These are phyloP conservation scores for Oostethus manadensis DNA, from an alignment of 2,113 vertebrate species.

Conservation along the genomic window DNA sequence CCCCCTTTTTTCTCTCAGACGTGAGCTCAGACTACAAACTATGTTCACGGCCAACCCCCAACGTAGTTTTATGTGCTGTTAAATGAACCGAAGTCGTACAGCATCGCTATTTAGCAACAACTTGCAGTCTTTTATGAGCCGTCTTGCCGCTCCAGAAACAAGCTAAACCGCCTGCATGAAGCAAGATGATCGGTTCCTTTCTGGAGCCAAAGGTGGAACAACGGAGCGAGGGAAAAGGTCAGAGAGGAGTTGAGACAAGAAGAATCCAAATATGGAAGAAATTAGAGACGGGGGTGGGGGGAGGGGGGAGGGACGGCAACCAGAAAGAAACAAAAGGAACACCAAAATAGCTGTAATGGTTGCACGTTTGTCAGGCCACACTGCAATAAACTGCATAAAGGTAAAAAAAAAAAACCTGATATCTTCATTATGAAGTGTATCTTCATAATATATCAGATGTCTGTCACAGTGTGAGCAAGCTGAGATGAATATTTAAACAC, in stretches of 20 bases:
- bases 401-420: background rate
- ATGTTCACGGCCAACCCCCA: conserved; percentile 42
- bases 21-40: conserved; percentile 52
- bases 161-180: conserved; percentile 18
- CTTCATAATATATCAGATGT: too few species aligned
- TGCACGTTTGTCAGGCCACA: conserved; percentile 17
- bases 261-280: conserved; percentile 51
- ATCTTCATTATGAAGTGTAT: too few species aligned
- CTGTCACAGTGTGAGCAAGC: too few species aligned
- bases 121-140: background rate
- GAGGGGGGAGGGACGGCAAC: conserved; percentile 11
- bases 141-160: conserved; percentile 1
- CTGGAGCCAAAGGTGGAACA: conserved; percentile 2
- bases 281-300: conserved; percentile 20
- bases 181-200: conserved; percentile 31
- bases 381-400: background rate
- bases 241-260: conserved; percentile 20
- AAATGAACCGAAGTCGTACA: conserved; percentile 39
- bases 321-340: conserved; percentile 29
- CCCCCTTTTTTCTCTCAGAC: conserved; percentile 39
- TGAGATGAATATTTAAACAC: too few species aligned
- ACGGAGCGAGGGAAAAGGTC: conserved; percentile 11
- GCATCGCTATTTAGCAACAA: background rate
- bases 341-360: conserved; percentile 24
- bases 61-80: conserved; percentile 48